Evolutionary conservation across 2,797 vertebrate genomes (phyloP), one percentile per base, ranked within the genome.

Genomic region (Gobionotothen gibberifrons): DNA sequence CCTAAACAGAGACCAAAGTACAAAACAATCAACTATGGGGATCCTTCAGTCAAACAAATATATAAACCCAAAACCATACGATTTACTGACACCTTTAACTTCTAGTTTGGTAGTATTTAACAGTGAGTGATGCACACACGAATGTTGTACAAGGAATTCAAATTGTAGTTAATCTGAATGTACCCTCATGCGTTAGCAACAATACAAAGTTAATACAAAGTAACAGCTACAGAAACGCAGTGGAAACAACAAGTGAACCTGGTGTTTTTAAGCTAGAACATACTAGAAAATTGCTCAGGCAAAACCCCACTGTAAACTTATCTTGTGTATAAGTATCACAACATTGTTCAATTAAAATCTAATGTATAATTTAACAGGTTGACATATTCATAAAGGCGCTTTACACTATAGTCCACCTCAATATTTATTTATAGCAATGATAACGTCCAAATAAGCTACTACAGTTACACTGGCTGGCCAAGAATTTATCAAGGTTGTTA

Each of bases 11-110:
- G 84, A 54, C 85, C 94, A 63, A 98, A 98, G 86, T 99, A 99
- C 83, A 96, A 82, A 72, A 96, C 95, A 21, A 92, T 96, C 72
- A 97, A 95, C 89, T 98, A 98, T 22, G 78, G 94, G 2, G 96
- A 97, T 85, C 84, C 94, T 57, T 94, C 95, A 49, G 91, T 84
- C 32, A 94, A 94, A 76, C 85, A 92, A 40, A 90, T 91, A 60
- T 97, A 97, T 87, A 95, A 96, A 79, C 96, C 96, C 2, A 71
- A 94, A 85, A 76, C 92, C 57, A 93, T 98, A 83, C 93, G 94
- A 72, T 95, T 94, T 72, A 91, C 87, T 0, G 96, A 97, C 84
- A 97, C 96, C 0, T 96, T 96, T 56, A 94, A 88, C 8, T 95
- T 95, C 76, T 94, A 91, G 75, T 49, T 51, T 15, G 39, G 8